These are phyloP conservation scores for Dromiciops gliroides DNA, from an alignment of 2,113 vertebrate species.

Conservation along the genomic window DNA sequence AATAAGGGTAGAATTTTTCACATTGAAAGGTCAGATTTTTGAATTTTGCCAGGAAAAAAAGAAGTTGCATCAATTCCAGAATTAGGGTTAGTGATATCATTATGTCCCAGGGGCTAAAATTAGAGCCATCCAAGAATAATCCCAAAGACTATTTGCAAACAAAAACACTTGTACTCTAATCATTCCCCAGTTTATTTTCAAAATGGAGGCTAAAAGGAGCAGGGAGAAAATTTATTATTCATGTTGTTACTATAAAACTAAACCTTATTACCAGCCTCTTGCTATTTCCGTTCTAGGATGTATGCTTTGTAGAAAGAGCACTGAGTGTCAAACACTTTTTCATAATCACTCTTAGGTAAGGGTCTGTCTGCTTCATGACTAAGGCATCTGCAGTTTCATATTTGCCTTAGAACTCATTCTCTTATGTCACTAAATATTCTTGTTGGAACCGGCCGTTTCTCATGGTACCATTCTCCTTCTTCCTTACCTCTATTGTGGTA, in stretches of 20 bases:
- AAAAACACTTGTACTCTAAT: too few species aligned
- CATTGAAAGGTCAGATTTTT: background rate
- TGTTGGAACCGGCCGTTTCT: background rate
- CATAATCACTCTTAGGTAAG: too few species aligned
- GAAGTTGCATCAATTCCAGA: background rate
- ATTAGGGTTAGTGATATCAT: background rate
- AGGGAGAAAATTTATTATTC: background rate
- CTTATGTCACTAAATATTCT: background rate
- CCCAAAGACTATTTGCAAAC: background rate
- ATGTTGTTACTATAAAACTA: background rate
- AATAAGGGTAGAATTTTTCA: background rate
- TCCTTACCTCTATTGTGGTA: too few species aligned
- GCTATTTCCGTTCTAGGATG: too few species aligned
- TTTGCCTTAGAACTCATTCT: background rate
- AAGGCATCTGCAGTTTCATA: too few species aligned
- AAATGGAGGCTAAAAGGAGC: background rate
- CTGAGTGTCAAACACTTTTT: too few species aligned
- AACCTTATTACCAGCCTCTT: too few species aligned
- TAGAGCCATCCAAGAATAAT: background rate
- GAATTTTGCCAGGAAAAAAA: background rate
- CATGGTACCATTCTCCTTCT: background rate
- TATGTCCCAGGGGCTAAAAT: background rate
- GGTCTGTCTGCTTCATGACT: too few species aligned
- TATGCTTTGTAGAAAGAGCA: too few species aligned
- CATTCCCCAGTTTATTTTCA: background rate